Percentiles rank a stretch among this genome's conserved stretches.
These are phyloP conservation scores for Cataglyphis albicans DNA, from an alignment of 2,888 invertebrate species.

Conservation along the genomic window DNA sequence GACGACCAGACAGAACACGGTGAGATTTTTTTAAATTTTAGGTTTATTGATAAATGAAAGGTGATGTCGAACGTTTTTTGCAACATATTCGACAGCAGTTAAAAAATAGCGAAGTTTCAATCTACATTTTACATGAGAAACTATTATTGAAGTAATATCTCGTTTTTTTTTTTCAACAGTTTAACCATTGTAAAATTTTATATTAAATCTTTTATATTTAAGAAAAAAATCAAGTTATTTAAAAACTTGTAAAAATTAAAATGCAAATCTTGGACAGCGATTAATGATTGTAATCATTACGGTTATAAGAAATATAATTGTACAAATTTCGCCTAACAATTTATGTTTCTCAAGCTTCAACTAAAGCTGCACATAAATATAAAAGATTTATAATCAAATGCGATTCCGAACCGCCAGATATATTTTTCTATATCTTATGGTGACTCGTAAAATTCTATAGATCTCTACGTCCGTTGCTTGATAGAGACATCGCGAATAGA, in stretches of 20 bases:
- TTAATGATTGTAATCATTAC: background rate
- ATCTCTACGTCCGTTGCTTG: constrained; percentile 52
- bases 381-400: constrained; percentile 21
- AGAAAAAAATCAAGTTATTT: background rate
- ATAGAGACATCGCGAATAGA: constrained; percentile 65
- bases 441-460: constrained; percentile 21
- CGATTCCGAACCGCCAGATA: background rate
- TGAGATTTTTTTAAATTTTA: constrained; percentile 35
- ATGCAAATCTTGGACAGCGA: no score
- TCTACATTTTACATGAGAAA: background rate
- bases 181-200: background rate
- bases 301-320: background rate
- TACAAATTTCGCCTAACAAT: background rate
- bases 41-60: constrained; percentile 21
- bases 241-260: background rate
- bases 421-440: constrained; percentile 21
- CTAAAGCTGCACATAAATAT: background rate
- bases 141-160: background rate
- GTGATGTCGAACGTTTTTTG: constrained; percentile 25
- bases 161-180: background rate
- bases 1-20: constrained; percentile 6
- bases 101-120: background rate
- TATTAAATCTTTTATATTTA: background rate
- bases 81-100: constrained; percentile 27
- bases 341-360: background rate